phyloP scores from a whole-genome alignment of 2,113 vertebrate species.

The Saguinus midas region DNA sequence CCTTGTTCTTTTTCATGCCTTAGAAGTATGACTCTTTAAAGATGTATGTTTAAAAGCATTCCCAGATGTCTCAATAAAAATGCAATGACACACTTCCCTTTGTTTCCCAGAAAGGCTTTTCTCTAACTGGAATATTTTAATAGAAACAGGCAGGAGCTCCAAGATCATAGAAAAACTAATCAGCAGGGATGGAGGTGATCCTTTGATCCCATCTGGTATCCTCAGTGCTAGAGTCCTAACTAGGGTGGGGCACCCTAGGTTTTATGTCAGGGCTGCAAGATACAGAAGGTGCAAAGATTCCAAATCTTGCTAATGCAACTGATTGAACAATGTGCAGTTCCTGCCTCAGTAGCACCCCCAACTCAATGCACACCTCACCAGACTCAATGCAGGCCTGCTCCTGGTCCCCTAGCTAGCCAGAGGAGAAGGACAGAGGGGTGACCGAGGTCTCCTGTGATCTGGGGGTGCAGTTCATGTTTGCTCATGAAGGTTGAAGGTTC shows the following conservation, averaged over 20 bases:
- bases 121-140: constrained; percentile 1
- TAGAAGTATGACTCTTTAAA: background rate
- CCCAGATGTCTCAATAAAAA: constrained; percentile 33
- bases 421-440: background rate
- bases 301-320: background rate
- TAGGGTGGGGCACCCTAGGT: background rate
- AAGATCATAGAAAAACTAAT: background rate
- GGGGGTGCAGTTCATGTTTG: background rate
- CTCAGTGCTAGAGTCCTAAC: background rate
- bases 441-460: background rate
- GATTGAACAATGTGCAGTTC: background rate
- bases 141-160: background rate
- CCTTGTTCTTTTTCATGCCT: background rate
- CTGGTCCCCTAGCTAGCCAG: background rate
- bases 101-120: constrained; percentile 23
- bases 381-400: background rate
- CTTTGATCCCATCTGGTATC: background rate
- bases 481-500: background rate
- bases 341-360: background rate
- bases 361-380: background rate
- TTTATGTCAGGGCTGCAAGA: background rate
- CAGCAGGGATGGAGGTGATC: background rate
- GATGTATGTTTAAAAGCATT: background rate
- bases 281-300: background rate
- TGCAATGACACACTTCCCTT: background rate